These are phyloP conservation scores for Paraplagusia blochii DNA, from an alignment of 2,113 vertebrate species.

Conservation along the genomic window DNA sequence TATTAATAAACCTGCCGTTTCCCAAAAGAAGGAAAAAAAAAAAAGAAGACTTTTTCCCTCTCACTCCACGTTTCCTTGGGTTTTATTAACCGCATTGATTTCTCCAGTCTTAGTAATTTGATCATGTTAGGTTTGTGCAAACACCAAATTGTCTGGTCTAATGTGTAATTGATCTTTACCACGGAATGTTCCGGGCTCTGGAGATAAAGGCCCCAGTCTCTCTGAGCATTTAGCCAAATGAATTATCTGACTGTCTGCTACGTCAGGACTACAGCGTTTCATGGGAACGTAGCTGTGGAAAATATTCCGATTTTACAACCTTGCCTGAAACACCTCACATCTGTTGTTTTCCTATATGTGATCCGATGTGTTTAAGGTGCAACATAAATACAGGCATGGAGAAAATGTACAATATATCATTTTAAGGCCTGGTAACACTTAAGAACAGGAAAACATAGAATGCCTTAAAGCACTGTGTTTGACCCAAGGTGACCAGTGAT, in stretches of 20 bases:
- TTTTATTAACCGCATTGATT: conserved; percentile 52
- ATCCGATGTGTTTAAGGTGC: too few species aligned
- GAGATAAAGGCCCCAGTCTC: conserved; percentile 57
- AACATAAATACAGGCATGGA: too few species aligned
- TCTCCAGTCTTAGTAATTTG: conserved; percentile 44
- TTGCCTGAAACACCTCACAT: too few species aligned
- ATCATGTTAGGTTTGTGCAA: conserved; percentile 63
- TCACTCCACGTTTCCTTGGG: conserved; percentile 42
- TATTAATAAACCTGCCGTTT: conserved; percentile 35
- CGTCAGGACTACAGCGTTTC: conserved; percentile 9
- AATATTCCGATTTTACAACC: too few species aligned
- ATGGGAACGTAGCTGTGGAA: too few species aligned
- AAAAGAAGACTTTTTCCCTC: conserved; percentile 14
- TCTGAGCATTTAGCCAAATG: conserved; percentile 57
- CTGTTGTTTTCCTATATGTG: too few species aligned
- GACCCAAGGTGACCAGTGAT: too few species aligned
- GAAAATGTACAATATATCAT: too few species aligned
- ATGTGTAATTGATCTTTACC: conserved; percentile 68
- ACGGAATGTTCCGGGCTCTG: conserved; percentile 51
- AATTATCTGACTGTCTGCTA: conserved; percentile 69
- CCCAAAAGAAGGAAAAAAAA: conserved; percentile 19
- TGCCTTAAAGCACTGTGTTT: too few species aligned
- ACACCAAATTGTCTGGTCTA: conserved; percentile 56
- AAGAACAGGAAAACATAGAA: too few species aligned
- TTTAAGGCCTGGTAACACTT: too few species aligned